Evolutionary conservation across 2,797 vertebrate species (phyloP), one percentile per base, ranked within the genome.

Genomic region (Megalops cyprinoides): DNA sequence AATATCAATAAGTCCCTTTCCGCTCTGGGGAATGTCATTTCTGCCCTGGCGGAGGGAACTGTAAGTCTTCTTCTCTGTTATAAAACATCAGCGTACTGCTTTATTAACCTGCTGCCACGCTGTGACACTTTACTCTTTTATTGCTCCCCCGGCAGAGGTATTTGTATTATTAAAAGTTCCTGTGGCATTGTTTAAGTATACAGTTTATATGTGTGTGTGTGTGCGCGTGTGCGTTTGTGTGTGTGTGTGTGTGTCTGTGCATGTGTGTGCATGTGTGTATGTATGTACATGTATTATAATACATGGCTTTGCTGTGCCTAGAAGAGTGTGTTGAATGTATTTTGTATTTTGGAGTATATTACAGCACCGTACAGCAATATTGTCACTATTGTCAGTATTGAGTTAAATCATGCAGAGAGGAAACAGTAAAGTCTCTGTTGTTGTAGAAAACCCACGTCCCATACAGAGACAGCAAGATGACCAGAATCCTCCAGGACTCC

Each of bases 1-100:
- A 98, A 98, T 89, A 98, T 98, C 94, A 98, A 98, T 92, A 98
- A 98, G 85, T 99, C 97, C 92, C 90, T 98, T 82, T 98, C 97
- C 60, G 97, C 97, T 78, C 92, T 99, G 62, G 97, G 97, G 79
- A 98, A 98, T 0, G 97, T 98, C 88, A 98, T 99, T 82, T 95
- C 97, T 0, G 97, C 97, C 69, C 90, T 98, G 91, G 97, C 96
- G 56, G 97, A 98, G 90, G 97, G 97, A 92, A 97, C 96, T 51
- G 97, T 98, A 87, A 95, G 96, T 95, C 34, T 83, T 31, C 67
- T 23, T 53, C 48, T 18, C 46, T 56, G 9, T 51, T 15, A 44
- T 78, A n/a, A n/a, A n/a, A n/a, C 8, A 23, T 46, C 37, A 5
- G 4, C 71, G 9, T 12, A 34, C 67, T 20, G 31, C 9, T 39